Percentiles rank a stretch among this genome's conserved stretches.
Conservation (phyloP, 2,113 vertebrate genomes). For the Coturnix japonica region DNA sequence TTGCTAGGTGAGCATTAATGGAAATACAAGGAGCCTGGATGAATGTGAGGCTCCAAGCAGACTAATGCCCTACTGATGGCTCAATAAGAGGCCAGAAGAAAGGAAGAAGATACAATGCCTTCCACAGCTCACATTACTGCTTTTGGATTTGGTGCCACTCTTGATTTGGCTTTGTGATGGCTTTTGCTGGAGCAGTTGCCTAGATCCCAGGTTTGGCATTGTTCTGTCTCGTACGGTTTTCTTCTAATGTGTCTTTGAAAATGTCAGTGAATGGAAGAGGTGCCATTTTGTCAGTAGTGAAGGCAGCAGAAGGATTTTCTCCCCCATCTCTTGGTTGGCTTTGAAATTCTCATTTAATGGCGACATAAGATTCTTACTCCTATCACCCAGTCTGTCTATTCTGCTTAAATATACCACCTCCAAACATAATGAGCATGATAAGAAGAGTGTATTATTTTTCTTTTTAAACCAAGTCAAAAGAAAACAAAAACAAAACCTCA, state of each 20-base stretch:
- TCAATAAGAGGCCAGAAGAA: background rate
- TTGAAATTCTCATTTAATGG: background rate
- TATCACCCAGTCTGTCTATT: background rate
- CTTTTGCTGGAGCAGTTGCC: background rate
- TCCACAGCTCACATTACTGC: background rate
- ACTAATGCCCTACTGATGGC: background rate
- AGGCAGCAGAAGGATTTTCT: background rate
- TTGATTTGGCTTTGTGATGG: background rate
- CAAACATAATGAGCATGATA: conserved; percentile 25
- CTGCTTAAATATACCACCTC: background rate
- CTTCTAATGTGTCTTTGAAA: background rate
- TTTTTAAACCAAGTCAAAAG: conserved; percentile 18
- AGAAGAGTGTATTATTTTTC: conserved; percentile 27
- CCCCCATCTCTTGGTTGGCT: background rate
- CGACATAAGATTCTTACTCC: background rate
- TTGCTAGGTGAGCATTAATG: background rate
- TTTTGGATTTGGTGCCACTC: background rate
- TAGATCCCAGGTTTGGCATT: background rate
- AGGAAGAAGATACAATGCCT: background rate
- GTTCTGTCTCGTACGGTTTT: background rate
- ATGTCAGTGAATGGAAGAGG: background rate
- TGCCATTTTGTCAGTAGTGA: background rate
- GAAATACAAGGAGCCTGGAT: background rate
- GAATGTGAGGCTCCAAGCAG: background rate
- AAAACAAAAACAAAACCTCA: background rate